phyloP scores from a whole-genome alignment of 2,113 vertebrate genomes.

The Desmodus rotundus region DNA sequence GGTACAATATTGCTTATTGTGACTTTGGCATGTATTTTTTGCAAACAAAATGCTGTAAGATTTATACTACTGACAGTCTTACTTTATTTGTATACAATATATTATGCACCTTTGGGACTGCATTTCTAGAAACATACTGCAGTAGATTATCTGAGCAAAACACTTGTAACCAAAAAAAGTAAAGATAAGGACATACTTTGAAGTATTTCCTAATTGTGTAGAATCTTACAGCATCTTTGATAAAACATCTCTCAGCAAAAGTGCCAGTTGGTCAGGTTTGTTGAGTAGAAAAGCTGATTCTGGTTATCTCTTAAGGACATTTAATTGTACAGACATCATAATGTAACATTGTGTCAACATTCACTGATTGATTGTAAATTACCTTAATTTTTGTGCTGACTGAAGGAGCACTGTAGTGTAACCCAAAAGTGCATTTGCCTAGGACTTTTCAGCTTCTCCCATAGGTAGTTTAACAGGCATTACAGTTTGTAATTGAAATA shows the following conservation, averaged over 20 bases:
- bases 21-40: constrained; percentile 84
- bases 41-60: constrained; percentile 83
- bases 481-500: constrained; percentile 78
- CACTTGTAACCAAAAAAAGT: constrained; percentile 60
- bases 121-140: constrained; percentile 71
- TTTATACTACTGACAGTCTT: constrained; percentile 79
- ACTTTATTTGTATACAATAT: constrained; percentile 78
- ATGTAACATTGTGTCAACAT: constrained; percentile 78
- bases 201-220: constrained; percentile 61
- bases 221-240: constrained; percentile 77
- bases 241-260: constrained; percentile 74
- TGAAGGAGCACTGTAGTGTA: constrained; percentile 63
- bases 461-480: constrained; percentile 70
- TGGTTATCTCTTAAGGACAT: constrained; percentile 73
- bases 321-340: constrained; percentile 78
- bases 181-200: constrained; percentile 3
- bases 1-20: constrained; percentile 82
- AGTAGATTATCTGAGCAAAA: constrained; percentile 63
- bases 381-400: constrained; percentile 74
- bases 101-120: constrained; percentile 66
- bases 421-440: constrained; percentile 73
- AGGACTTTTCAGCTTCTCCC: constrained; percentile 76
- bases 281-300: constrained; percentile 76
- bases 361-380: constrained; percentile 79
- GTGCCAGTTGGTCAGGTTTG: constrained; percentile 71